phyloP scores from a whole-genome alignment of 2,113 vertebrate genomes.

The Lepisosteus osseus region DNA sequence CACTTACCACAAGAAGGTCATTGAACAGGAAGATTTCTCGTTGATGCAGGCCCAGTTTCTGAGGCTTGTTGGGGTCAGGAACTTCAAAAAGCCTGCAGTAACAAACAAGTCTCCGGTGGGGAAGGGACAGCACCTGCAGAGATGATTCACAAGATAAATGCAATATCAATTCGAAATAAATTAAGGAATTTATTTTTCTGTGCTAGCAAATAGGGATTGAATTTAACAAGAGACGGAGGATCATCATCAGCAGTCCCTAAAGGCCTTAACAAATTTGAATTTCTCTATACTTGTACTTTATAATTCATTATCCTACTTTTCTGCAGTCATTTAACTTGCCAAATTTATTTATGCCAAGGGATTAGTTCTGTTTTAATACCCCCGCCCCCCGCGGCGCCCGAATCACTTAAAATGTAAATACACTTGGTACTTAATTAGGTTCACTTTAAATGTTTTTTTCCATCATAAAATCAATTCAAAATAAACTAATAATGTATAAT shows the following conservation, averaged over 20 bases:
- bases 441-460: too few relatives aligned
- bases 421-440: slow-evolving; percentile 6
- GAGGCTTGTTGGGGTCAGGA: slow-evolving; percentile 93
- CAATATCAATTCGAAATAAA: neutral
- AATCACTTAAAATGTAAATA: neutral
- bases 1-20: slow-evolving; percentile 91
- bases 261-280: neutral
- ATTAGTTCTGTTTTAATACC: slow-evolving; percentile 3
- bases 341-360: slow-evolving; percentile 15
- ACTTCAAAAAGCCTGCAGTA: slow-evolving; percentile 97
- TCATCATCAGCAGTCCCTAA: neutral
- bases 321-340: slow-evolving; percentile 6
- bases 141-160: slow-evolving; percentile 4
- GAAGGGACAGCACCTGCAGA: slow-evolving; percentile 85
- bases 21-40: slow-evolving; percentile 98
- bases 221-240: too few relatives aligned
- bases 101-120: slow-evolving; percentile 92
- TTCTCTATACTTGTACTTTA: neutral
- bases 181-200: neutral
- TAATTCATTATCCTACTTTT: slow-evolving; percentile 1
- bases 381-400: neutral
- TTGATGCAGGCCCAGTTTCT: slow-evolving; percentile 93
- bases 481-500: too few relatives aligned
- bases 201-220: neutral
- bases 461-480: too few relatives aligned